phyloP scores from a whole-genome alignment of 2,797 vertebrate genomes.

The Melanotaenia parkinsoni region DNA sequence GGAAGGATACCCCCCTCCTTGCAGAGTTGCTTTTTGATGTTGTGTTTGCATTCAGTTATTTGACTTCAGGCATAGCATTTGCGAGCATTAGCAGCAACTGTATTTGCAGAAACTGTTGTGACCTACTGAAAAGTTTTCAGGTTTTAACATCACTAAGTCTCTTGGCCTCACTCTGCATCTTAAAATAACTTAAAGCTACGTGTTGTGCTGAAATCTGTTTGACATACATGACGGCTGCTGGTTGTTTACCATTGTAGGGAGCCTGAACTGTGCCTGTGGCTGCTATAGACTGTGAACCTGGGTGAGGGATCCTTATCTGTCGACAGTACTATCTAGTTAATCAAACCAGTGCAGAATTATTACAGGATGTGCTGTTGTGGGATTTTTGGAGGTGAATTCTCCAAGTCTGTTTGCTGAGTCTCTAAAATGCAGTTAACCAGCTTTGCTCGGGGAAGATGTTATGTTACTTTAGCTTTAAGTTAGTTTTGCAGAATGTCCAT shows the following conservation, averaged over 20 bases:
- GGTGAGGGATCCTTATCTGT: slow-evolving; percentile 25
- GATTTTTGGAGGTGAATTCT: neutral
- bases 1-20: slow-evolving; percentile 33
- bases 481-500: slow-evolving; percentile 7
- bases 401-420: slow-evolving; percentile 1
- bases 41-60: slow-evolving; percentile 53
- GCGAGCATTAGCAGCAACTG: slow-evolving; percentile 42
- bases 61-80: slow-evolving; percentile 39
- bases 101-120: slow-evolving; percentile 46
- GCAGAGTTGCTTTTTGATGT: slow-evolving; percentile 41
- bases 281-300: slow-evolving; percentile 43
- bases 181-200: slow-evolving; percentile 59
- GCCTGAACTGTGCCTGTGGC: slow-evolving; percentile 40
- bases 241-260: slow-evolving; percentile 54
- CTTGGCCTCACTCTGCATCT: slow-evolving; percentile 45
- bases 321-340: slow-evolving; percentile 2
- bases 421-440: neutral
- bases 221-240: slow-evolving; percentile 60
- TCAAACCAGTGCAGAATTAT: neutral
- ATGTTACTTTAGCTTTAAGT: neutral
- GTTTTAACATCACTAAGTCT: slow-evolving; percentile 60
- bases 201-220: slow-evolving; percentile 56
- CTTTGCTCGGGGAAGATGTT: neutral
- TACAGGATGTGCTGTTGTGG: neutral
- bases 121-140: slow-evolving; percentile 35